Base-by-base conservation (phyloP, 1,140 invertebrate genomes). In the Hydropsyche tenuis region DNA sequence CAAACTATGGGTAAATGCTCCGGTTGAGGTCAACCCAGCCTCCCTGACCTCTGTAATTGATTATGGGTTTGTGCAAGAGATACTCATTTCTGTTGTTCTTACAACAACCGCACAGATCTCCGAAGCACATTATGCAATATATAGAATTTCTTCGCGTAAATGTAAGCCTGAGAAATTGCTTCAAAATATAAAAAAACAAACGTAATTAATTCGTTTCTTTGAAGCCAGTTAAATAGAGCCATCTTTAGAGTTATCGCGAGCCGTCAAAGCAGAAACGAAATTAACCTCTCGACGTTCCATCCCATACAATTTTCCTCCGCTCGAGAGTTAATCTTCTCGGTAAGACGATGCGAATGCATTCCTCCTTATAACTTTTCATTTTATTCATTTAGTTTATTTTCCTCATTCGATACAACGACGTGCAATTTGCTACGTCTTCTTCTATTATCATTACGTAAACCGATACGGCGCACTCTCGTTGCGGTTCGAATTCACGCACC, bases 41-140 rank as follows among this genome's bases (percentile, higher is more conserved):
- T 53, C 16, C 9, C 16, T 53, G 16, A 53, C 48, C 48, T 53
- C 20, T 18, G 48, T 7, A 53, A 53, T 53, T 53, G 48, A 9
- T 53, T 18, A 53, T 53, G 48, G 16, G 48, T 53, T 53, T 53
- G 48, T 53, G 16, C 20, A 53, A 53, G 48, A 53, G n/a, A 53
- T 53, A 20, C 7, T 53, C 48, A 18, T 53, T 20, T 53, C 48
- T 5, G 16, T 37, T 37, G 30, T 37, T 37, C 30, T 37, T 37
- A 9, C 30, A 37, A 37, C n/a, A n/a, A n/a, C n/a, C n/a, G n/a
- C n/a, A n/a, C n/a, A n/a, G n/a, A n/a, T 37, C 3, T 9, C 30
- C 3, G 9, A 37, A 3, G 30, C 3, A 9, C 30, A 3, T 37
- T 37, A 37, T 37, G 30, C 30, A 37, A 37, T 37, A 3, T 37